Evolutionary conservation across 2,797 vertebrate genomes (phyloP).

Genomic region (Macropus fuliginosus): DNA sequence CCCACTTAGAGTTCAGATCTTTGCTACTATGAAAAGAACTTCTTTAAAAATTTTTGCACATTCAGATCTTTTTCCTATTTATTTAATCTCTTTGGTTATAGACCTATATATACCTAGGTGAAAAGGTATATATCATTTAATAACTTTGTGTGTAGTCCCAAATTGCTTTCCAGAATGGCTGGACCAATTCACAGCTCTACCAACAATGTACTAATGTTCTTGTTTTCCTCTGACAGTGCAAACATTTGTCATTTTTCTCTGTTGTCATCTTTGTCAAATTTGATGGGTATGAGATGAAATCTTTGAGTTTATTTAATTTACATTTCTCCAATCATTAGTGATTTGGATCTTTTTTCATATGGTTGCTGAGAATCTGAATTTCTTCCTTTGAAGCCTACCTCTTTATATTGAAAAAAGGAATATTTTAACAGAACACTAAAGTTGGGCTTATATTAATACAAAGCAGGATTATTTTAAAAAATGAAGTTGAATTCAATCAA

Average conservation of each 20-base stretch:
- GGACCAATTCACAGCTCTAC: neutral
- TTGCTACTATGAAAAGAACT: neutral
- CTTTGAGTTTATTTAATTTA: neutral
- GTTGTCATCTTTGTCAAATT: neutral
- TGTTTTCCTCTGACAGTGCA: neutral
- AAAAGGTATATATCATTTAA: neutral
- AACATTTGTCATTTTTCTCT: neutral
- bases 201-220: neutral
- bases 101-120: neutral
- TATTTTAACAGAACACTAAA: neutral
- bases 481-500: conserved; percentile 4
- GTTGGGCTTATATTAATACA: neutral
- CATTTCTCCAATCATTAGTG: neutral
- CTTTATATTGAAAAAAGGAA: conserved; percentile 7
- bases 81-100: neutral
- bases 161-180: neutral
- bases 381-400: neutral
- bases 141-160: neutral
- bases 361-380: neutral
- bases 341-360: neutral
- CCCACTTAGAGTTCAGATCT: neutral
- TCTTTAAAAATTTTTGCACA: neutral
- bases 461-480: neutral
- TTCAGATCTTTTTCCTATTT: neutral
- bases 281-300: neutral